Percentiles rank a stretch among this genome's conserved stretches.
Evolutionary conservation across 2,113 vertebrate species (phyloP).

Genomic region (Myiozetetes cayanensis): DNA sequence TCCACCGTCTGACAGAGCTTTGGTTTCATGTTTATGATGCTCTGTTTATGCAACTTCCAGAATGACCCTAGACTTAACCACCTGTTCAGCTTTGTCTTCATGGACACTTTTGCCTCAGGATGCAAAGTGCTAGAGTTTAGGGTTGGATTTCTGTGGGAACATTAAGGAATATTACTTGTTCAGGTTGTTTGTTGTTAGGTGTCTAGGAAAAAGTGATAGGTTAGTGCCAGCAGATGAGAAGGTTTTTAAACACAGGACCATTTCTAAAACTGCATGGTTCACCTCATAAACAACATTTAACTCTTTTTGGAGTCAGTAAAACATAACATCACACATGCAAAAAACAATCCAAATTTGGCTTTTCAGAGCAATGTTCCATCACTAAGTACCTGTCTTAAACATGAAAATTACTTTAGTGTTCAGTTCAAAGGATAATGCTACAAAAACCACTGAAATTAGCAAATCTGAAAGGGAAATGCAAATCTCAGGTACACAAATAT

Average conservation of each 20-base stretch:
- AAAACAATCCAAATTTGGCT: not conserved
- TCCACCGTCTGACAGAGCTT: not conserved
- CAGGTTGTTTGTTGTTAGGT: fast-evolving
- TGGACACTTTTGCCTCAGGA: not conserved
- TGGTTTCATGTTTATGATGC: not conserved
- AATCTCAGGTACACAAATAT: not conserved
- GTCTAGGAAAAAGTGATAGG: not conserved
- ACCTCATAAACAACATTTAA: not conserved
- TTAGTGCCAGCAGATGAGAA: not conserved
- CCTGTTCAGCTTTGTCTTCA: not conserved
- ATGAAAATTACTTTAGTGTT: not conserved
- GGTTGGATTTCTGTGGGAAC: not conserved
- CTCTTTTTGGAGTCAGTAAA: not conserved
- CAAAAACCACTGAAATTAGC: not conserved
- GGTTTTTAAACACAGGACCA: not conserved
- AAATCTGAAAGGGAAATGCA: not conserved
- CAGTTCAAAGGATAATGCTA: not conserved
- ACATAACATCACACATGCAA: not conserved
- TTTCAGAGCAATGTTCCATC: not conserved
- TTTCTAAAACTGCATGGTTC: not conserved
- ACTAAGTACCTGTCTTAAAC: not conserved
- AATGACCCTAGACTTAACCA: not conserved
- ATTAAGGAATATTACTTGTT: not conserved
- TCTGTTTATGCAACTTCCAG: not conserved
- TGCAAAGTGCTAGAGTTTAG: not conserved